Evolutionary conservation across 2,797 vertebrate species (phyloP), one percentile per base, ranked within the genome.

Genomic region (Chelmon rostratus): DNA sequence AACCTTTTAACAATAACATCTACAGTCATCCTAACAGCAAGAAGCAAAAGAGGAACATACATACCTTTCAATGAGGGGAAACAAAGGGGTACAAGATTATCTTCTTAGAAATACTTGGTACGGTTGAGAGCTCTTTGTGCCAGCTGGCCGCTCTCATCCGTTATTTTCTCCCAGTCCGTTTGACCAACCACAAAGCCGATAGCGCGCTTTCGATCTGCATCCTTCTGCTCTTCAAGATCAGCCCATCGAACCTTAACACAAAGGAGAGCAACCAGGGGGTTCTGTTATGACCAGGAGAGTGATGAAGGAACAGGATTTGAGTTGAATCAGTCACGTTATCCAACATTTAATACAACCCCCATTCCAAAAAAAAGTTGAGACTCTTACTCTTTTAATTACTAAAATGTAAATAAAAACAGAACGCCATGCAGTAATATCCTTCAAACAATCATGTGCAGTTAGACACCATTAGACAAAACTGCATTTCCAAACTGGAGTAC

Each of bases 151-250:
- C 96, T 99, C 95, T 99, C 98, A 77, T 99, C 98, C 23, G 98
- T 99, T 93, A 99, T 99, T 94, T 97, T 98, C 92, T 99, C 98
- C 98, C 98, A 99, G 74, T 99, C 98, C 0, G 98, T 99, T 84
- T 99, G 98, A 93, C 98, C 98, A 88, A 99, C 98, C 79, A 99
- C 97, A 95, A 99, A 99, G 87, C 98, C 98, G 38, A 99, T 99
- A 25, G 98, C 98, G 35, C 98, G 97, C 91, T 99, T 99, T 81
- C 98, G 94, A 90, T 99, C 98, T 4, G 98, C 97, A 16, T 99
- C 98, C 89, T 99, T 99, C 93, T 99, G 97, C 90, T 99, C 98
- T 95, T 99, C 98, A 18, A 99, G 96, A 90, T 99, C 98, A 40
- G 98, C 98, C 98, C 98, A 99, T 78, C 98, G 97, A 78, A 99